These are phyloP conservation scores for Coelopa frigida DNA, from an alignment of 1,140 invertebrate genomes.

Conservation along the genomic window DNA sequence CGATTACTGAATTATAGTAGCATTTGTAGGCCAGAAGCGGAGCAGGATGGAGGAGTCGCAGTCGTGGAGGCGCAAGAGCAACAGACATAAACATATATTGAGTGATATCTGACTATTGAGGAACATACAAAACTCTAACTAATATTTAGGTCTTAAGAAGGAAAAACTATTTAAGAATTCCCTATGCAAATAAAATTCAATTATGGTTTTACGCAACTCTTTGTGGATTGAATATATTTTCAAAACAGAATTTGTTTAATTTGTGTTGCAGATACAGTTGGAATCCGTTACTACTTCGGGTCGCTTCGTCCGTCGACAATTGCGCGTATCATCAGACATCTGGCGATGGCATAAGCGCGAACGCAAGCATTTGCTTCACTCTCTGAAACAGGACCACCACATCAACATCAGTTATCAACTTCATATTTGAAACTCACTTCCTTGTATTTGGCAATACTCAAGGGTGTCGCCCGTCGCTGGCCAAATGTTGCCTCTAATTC, in stretches of 20 bases:
- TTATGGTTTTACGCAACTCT: no score
- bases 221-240: no score
- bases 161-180: no score
- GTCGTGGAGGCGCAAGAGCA: neutral
- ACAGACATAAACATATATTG: neutral
- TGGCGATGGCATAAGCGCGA: slow-evolving; percentile 29
- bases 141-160: neutral
- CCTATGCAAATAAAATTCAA: no score
- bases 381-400: slow-evolving; percentile 14
- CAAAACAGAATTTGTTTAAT: neutral
- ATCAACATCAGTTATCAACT: neutral
- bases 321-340: slow-evolving; percentile 27
- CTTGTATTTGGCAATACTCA: slow-evolving; percentile 27
- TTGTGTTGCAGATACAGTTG: neutral
- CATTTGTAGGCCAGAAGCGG: slow-evolving; percentile 6
- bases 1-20: slow-evolving; percentile 47
- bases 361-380: slow-evolving; percentile 28
- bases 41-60: neutral
- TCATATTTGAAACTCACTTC: slow-evolving; percentile 21
- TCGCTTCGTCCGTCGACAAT: slow-evolving; percentile 34
- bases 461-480: slow-evolving; percentile 37
- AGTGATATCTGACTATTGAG: neutral
- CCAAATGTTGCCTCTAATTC: slow-evolving; percentile 32
- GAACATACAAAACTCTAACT: neutral
- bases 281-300: slow-evolving; percentile 8